Conservation (phyloP, 2,113 vertebrate genomes). For the Chitala chitala region DNA sequence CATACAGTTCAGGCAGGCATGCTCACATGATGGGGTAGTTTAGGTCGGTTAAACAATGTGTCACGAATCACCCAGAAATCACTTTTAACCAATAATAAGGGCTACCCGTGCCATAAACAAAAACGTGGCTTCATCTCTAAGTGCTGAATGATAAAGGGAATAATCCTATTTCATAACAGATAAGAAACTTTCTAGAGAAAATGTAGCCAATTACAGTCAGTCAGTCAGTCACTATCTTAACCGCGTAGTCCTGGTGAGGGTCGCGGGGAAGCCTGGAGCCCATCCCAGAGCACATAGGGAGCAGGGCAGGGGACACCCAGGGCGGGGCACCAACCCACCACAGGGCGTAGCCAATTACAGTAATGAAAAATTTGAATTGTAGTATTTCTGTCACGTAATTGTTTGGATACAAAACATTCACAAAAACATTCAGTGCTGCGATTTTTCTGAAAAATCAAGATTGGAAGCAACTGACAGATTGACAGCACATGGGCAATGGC, state of each 20-base stretch:
- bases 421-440: neutral
- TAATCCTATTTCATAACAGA: too few species aligned
- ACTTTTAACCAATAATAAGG: neutral
- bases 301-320: too few species aligned
- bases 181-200: too few species aligned
- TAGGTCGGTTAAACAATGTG: slow-evolving; percentile 18
- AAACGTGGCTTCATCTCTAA: too few species aligned
- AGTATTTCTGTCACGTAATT: neutral
- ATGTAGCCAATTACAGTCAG: neutral
- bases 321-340: too few species aligned
- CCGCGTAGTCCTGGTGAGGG: too few species aligned
- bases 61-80: neutral
- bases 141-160: too few species aligned
- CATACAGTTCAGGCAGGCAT: neutral
- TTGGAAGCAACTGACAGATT: neutral
- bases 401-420: neutral
- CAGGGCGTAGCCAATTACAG: too few species aligned
- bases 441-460: neutral
- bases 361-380: neutral
- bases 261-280: too few species aligned
- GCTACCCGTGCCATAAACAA: neutral
- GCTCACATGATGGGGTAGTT: neutral
- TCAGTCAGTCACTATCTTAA: neutral
- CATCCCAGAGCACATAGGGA: too few species aligned
- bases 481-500: neutral